A percentile compares a stretch with the other conserved stretches of the same genome.
Evolutionary conservation across 30 jellyfish, hydroid and myxozoan species (phyloP).

Genomic region (Pelagia noctiluca): DNA sequence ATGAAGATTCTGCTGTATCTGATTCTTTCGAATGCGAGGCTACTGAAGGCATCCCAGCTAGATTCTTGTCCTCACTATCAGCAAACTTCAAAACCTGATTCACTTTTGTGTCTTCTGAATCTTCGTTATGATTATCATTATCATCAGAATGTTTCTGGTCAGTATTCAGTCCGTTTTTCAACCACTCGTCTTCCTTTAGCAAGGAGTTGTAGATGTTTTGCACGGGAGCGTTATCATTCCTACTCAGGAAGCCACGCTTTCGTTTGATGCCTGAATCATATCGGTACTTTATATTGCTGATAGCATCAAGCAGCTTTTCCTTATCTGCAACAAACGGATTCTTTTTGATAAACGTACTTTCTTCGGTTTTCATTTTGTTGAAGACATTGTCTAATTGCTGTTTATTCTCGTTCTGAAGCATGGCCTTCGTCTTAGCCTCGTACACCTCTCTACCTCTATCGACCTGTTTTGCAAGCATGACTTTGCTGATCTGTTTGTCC

Average conservation of each 20-base stretch:
- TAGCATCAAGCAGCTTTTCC: conserved; percentile 33
- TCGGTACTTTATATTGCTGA: conserved; percentile 17
- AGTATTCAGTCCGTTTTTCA: conserved; percentile 52
- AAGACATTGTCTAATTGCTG: conserved; percentile 46
- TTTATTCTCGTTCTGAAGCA: conserved; percentile 49
- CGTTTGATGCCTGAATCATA: conserved; percentile 39
- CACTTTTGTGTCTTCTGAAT: conserved; percentile 62
- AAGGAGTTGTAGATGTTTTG: conserved; percentile 62
- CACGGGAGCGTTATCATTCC: conserved; percentile 51
- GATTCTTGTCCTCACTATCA: conserved; percentile 52
- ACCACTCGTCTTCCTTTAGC: conserved; percentile 67
- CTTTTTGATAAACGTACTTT: conserved; percentile 62
- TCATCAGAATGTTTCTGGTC: conserved; percentile 49
- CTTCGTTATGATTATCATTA: conserved; percentile 9
- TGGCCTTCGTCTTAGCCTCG: conserved; percentile 35
- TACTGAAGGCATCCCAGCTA: too few species aligned
- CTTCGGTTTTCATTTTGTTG: conserved; percentile 41
- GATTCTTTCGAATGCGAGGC: too few species aligned
- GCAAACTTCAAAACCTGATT: conserved; percentile 39
- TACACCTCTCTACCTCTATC: conserved; percentile 41
- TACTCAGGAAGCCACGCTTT: conserved; percentile 39
- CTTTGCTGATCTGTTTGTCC: conserved; percentile 53
- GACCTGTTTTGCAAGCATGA: conserved; percentile 29
- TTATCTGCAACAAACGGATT: conserved; percentile 78
- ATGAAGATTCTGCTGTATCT: too few species aligned